Conservation (phyloP, 2,113 vertebrate species). For the Accipiter cooperii region DNA sequence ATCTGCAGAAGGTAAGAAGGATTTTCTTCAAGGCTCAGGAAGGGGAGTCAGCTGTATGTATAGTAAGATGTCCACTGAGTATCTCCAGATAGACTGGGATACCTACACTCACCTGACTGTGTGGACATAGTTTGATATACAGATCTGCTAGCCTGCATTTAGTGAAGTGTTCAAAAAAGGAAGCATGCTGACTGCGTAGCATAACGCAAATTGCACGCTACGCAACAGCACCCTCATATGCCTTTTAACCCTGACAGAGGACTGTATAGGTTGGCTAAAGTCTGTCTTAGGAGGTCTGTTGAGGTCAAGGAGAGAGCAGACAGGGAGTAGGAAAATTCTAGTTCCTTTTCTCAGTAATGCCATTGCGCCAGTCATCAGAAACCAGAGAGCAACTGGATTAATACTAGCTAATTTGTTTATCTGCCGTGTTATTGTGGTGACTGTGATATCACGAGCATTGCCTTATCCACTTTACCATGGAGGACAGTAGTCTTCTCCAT, state of each 20-base stretch:
- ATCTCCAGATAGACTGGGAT: rapidly evolving
- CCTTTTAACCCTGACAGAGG: rapidly evolving
- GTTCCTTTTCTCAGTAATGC: not conserved
- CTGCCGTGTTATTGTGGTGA: not conserved
- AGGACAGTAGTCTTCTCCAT: not conserved
- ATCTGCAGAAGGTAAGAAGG: constrained; percentile 69
- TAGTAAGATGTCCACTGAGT: not conserved
- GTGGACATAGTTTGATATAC: rapidly evolving
- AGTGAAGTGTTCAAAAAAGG: not conserved
- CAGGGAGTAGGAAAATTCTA: not conserved
- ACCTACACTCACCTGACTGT: rapidly evolving
- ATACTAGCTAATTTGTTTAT: not conserved
- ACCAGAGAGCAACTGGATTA: not conserved
- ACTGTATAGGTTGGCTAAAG: rapidly evolving
- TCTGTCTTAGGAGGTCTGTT: not conserved
- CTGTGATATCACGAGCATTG: not conserved
- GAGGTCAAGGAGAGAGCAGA: not conserved
- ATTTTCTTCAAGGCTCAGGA: rapidly evolving
- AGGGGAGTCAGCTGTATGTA: not conserved
- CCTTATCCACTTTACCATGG: not conserved
- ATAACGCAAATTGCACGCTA: not conserved
- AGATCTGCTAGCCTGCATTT: not conserved
- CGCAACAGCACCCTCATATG: not conserved
- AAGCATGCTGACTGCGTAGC: rapidly evolving
- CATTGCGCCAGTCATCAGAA: not conserved